These are phyloP conservation scores for Pleuronectes platessa DNA, from an alignment of 2,113 vertebrate genomes.

Conservation along the genomic window DNA sequence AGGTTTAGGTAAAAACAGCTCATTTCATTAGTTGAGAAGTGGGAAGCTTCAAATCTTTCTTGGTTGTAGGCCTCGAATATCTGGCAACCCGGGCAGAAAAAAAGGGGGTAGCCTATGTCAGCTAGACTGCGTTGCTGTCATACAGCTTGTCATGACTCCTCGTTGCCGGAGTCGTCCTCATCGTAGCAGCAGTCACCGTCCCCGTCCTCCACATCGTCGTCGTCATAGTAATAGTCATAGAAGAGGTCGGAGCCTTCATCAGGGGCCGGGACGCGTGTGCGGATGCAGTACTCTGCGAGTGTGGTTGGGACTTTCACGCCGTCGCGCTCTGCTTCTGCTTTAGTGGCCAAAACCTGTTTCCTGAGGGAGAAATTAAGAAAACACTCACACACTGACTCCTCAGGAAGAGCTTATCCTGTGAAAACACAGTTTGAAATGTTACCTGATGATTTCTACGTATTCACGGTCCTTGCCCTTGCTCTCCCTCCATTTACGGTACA, in stretches of 20 bases:
- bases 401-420: not conserved
- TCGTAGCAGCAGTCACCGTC: slow-evolving; percentile 90
- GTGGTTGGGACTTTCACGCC: slow-evolving; percentile 97
- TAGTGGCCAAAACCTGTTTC: slow-evolving; percentile 95
- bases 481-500: slow-evolving; percentile 86
- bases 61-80: slow-evolving; percentile 59
- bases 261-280: slow-evolving; percentile 88
- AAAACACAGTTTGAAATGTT: not conserved
- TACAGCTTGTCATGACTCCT: slow-evolving; percentile 91
- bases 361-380: slow-evolving; percentile 63
- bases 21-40: slow-evolving; percentile 66
- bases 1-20: slow-evolving; percentile 59
- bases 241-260: slow-evolving; percentile 95
- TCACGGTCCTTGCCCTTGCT: slow-evolving; percentile 85
- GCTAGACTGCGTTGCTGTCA: slow-evolving; percentile 21
- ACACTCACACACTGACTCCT: slow-evolving; percentile 1
- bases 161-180: slow-evolving; percentile 92
- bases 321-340: slow-evolving; percentile 92
- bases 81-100: slow-evolving; percentile 58
- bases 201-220: slow-evolving; percentile 87
- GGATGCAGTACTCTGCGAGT: slow-evolving; percentile 94
- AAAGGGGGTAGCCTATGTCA: slow-evolving; percentile 41
- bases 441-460: slow-evolving; percentile 85
- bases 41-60: slow-evolving; percentile 66
- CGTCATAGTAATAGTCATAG: slow-evolving; percentile 96